Base-by-base conservation (phyloP, 2,888 invertebrate genomes). In the Heliconius ethilla region DNA sequence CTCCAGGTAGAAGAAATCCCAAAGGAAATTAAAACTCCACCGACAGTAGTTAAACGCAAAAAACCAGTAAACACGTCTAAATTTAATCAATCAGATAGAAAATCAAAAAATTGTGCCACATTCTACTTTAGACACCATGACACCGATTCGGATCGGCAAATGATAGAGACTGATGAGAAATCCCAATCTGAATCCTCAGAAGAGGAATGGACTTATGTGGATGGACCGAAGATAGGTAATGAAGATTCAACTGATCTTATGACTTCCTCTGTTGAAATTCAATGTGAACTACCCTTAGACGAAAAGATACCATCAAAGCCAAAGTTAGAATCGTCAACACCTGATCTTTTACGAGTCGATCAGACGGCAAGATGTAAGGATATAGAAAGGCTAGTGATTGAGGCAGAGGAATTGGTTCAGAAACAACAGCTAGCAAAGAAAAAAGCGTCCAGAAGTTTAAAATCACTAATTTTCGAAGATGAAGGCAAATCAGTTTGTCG, bases 71-170 rank as follows among this genome's bases (percentile, higher is more conserved):
- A 96, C 89, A 92, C 95, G 62, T 96, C 96, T 63, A 95, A 95
- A 88, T 96, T 95, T 87, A 96, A 96, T 87, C 95, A 97, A 84
- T 96, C 97, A 15, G 96, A 97, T 89, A 95, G 97, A 83, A 97
- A 96, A 89, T 97, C 97, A 27, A 97, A 97, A 89, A 97, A 98
- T 89, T 96, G 96, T 88, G 98, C 96, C 83, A 97, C 96, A 81
- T 98, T 97, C 91, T 98, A 98, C 92, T 98, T 97, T 91, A 97
- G 96, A 89, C 98, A 98, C 90, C 96, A 96, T 90, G 98, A 98
- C 89, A 98, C 98, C 22, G 98, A 98, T 89, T 97, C 97, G 18
- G 98, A 98, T 88, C 95, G 95, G 87, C 96, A 97, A 86, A 94
- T 95, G 88, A 89, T 94, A 81, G 90, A 95, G 86, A 92, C 95